A percentile compares a stretch with the other conserved stretches of the same genome.
These are phyloP conservation scores for Pristionchus arcanus DNA, from an alignment of 2,888 invertebrate genomes.

Conservation along the genomic window DNA sequence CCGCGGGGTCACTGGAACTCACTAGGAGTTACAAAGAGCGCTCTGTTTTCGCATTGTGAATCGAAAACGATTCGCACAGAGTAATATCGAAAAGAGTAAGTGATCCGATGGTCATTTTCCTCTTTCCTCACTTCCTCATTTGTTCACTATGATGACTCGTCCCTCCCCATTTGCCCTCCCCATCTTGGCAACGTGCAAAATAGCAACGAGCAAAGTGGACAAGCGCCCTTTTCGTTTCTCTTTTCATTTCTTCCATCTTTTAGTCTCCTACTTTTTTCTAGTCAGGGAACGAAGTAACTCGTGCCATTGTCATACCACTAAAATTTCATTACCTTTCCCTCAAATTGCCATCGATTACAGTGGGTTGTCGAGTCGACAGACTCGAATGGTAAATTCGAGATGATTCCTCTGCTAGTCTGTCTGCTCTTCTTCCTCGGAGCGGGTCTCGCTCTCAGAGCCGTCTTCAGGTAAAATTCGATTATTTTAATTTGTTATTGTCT, in stretches of 20 bases:
- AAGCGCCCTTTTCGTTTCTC: neutral
- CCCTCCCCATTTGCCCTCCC: neutral
- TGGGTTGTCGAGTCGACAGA: neutral
- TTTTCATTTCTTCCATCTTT: neutral
- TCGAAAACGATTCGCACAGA: neutral
- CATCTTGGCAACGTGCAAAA: neutral
- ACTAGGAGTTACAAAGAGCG: too few relatives aligned
- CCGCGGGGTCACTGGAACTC: too few relatives aligned
- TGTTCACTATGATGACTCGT: neutral
- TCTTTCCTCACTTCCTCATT: neutral
- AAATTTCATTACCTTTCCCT: neutral
- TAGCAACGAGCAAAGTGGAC: slow-evolving; percentile 3
- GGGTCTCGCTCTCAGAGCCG: neutral
- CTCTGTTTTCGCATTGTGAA: neutral
- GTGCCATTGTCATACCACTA: neutral
- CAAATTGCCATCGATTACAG: slow-evolving; percentile 4
- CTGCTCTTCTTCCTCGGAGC: neutral
- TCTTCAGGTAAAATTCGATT: slow-evolving; percentile 1
- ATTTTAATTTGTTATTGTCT: too few relatives aligned
- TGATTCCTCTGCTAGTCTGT: neutral
- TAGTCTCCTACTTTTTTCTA: neutral
- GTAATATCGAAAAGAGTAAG: neutral
- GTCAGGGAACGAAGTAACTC: neutral
- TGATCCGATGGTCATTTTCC: neutral
- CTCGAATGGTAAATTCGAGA: neutral